Percentiles rank a stretch among this genome's conserved stretches.
These are phyloP conservation scores for Melitaea athalia DNA, from an alignment of 2,888 invertebrate species.

Conservation along the genomic window DNA sequence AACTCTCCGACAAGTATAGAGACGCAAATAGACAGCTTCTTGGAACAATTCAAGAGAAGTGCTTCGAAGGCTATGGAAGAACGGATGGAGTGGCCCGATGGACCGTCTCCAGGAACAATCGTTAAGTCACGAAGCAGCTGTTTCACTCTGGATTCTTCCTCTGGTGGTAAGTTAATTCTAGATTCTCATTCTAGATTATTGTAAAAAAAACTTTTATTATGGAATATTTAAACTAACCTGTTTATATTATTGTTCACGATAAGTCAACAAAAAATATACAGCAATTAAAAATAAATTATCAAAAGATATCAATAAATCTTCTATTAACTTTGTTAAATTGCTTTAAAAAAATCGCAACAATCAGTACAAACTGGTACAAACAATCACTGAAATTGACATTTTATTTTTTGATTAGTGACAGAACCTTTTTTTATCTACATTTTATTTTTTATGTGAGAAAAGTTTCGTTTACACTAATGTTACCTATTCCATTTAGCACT, in stretches of 20 bases:
- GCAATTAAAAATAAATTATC: neutral
- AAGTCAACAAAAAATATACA: neutral
- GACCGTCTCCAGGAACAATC: constrained; percentile 69
- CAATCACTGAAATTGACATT: too few species aligned
- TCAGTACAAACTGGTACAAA: too few species aligned
- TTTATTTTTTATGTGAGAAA: too few species aligned
- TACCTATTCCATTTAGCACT: too few species aligned
- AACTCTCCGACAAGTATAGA: constrained; percentile 88
- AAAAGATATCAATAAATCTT: too few species aligned
- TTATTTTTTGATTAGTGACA: too few species aligned
- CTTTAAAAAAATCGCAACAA: too few species aligned
- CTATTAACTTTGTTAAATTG: too few species aligned
- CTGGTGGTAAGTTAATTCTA: constrained; percentile 53
- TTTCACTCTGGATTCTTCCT: constrained; percentile 71
- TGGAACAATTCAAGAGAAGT: constrained; percentile 91
- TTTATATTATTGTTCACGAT: neutral
- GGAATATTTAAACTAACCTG: neutral
- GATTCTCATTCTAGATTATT: constrained; percentile 2
- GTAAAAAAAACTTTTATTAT: neutral
- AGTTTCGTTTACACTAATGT: too few species aligned
- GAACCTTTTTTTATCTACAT: too few species aligned
- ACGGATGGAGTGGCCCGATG: constrained; percentile 78
- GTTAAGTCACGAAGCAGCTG: constrained; percentile 79
- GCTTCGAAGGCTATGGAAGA: constrained; percentile 90
- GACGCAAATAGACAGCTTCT: constrained; percentile 92